phyloP scores from a whole-genome alignment of 2,888 invertebrate species.

The Dexiosoma caninum region DNA sequence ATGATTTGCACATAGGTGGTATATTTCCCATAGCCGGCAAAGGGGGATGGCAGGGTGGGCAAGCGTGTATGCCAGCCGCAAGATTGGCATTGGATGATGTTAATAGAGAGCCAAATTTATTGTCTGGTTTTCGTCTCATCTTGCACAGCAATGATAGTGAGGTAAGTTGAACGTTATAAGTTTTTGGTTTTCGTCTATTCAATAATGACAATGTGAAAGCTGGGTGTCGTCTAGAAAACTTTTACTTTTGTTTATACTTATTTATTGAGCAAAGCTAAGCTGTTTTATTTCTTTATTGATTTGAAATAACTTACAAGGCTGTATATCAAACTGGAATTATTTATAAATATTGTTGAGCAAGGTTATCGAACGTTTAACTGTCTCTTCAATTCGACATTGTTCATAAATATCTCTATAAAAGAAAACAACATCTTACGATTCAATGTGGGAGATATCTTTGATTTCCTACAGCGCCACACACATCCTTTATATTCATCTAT shows the following conservation, averaged over 20 bases:
- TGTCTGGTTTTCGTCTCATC: conserved; percentile 93
- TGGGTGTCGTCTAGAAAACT: not conserved
- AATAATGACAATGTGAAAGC: not conserved
- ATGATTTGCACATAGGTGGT: conserved; percentile 95
- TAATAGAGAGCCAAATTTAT: conserved; percentile 90
- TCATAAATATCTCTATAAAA: no score
- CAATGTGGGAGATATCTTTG: no score
- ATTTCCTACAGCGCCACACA: no score
- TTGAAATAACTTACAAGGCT: not conserved
- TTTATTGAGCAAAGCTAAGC: not conserved
- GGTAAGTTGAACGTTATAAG: conserved; percentile 80
- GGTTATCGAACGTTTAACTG: no score
- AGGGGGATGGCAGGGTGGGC: conserved; percentile 99
- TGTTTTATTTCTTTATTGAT: not conserved
- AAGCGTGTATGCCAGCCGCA: conserved; percentile 98
- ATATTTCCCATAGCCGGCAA: conserved; percentile 98
- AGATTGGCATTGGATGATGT: conserved; percentile 97
- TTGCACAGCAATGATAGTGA: conserved; percentile 97
- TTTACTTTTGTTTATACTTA: not conserved
- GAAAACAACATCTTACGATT: no score
- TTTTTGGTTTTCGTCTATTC: not conserved
- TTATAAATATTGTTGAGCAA: conserved; percentile 5
- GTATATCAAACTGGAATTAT: not conserved
- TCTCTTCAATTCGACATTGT: no score
- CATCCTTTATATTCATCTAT: no score